Evolutionary conservation across 2,113 vertebrate species (phyloP).

Genomic region (Narcine bancroftii): DNA sequence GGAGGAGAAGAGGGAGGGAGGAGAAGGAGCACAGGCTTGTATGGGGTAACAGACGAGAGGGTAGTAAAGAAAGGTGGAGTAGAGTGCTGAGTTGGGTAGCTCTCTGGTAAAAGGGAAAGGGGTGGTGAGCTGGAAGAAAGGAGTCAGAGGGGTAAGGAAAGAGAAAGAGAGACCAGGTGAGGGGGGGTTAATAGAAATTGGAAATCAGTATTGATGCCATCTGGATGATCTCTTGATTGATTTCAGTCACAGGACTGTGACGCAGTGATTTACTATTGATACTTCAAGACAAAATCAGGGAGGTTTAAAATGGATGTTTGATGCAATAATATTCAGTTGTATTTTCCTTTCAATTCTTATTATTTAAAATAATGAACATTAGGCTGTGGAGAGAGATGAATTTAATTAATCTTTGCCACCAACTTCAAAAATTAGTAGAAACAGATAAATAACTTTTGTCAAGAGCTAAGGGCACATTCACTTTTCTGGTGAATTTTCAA

Average conservation of each 20-base stretch:
- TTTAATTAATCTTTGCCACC: not conserved
- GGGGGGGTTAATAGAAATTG: too few relatives aligned
- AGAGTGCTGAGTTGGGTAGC: too few relatives aligned
- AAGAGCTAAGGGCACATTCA: not conserved
- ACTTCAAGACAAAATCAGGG: not conserved
- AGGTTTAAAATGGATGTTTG: not conserved
- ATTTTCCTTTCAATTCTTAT: not conserved
- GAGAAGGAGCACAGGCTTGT: too few relatives aligned
- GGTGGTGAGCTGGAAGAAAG: too few relatives aligned
- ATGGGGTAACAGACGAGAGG: too few relatives aligned
- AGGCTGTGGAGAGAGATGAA: not conserved
- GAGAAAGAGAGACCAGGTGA: too few relatives aligned
- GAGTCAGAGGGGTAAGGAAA: too few relatives aligned
- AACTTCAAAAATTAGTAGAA: not conserved
- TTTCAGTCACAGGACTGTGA: not conserved
- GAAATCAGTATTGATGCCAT: too few relatives aligned
- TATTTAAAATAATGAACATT: not conserved
- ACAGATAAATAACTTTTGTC: not conserved
- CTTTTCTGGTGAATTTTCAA: not conserved
- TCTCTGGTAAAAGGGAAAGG: too few relatives aligned
- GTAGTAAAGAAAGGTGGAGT: too few relatives aligned
- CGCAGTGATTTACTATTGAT: not conserved
- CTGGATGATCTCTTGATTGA: not conserved
- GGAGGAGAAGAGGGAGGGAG: too few relatives aligned
- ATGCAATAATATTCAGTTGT: not conserved